phyloP scores from a whole-genome alignment of 2,888 invertebrate genomes.

The Hydrotaea cyrtoneurina region DNA sequence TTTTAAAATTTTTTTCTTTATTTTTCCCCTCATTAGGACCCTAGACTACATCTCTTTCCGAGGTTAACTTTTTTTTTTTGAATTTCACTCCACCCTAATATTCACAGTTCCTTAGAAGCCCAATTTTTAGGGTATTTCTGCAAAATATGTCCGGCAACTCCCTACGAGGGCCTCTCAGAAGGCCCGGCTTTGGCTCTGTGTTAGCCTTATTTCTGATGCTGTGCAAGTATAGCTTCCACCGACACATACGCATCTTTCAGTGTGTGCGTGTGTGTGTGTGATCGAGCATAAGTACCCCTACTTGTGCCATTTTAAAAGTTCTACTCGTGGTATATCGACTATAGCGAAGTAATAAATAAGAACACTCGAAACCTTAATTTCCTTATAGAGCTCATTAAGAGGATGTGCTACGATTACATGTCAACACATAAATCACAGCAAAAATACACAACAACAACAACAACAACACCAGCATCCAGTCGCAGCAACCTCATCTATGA shows the following conservation, averaged over 20 bases:
- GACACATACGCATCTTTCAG: not conserved
- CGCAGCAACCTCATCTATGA: slow-evolving; percentile 16
- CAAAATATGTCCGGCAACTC: no score
- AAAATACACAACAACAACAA: not conserved
- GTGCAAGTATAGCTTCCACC: slow-evolving; percentile 30
- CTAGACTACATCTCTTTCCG: no score
- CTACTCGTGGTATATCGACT: not conserved
- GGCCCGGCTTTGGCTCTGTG: no score
- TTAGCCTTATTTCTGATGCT: no score
- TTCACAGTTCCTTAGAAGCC: no score
- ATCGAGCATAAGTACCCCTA: slow-evolving; percentile 10
- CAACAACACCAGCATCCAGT: not conserved
- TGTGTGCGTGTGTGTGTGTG: not conserved
- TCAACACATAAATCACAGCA: slow-evolving; percentile 66
- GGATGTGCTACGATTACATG: slow-evolving; percentile 66
- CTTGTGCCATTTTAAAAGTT: not conserved
- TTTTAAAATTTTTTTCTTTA: no score
- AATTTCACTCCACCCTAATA: no score
- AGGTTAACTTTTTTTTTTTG: no score
- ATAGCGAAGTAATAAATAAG: slow-evolving; percentile 60
- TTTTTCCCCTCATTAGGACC: no score
- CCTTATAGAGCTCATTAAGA: slow-evolving; percentile 65
- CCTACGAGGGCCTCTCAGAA: no score
- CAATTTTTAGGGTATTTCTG: no score
- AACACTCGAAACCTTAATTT: slow-evolving; percentile 64